Evolutionary conservation across 1,140 invertebrate species (phyloP), one percentile per base, ranked within the genome.

Genomic region (Odontomachus brunneus): DNA sequence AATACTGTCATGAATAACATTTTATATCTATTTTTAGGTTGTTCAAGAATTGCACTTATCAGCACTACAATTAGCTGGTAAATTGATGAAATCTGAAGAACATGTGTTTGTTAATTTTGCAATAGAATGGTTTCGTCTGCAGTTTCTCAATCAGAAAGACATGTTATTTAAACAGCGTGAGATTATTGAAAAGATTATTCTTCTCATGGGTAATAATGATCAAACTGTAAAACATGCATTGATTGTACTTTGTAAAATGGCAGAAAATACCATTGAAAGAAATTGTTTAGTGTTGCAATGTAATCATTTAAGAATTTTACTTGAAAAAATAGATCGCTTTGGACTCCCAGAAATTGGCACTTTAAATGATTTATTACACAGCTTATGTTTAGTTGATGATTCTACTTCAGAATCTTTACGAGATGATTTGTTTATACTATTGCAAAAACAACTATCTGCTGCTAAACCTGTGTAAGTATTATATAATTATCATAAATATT

Each of bases 381-480:
- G 95, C 92, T 53, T 96, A 90, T 94, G 95, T 90, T 29, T 91
- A 87, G 87, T 92, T 90, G 72, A 93, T 14, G 88, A 93, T 73
- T 82, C 92, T 2, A 92, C 92, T 19, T 92, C 94, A 60, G 90
- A 93, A 24, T 91, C 92, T 11, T 90, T 96, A n/a, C 93, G 95
- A 71, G 95, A 96, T 87, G 95, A 96, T 85, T 93, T 96, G 48
- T 94, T 94, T 83, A 96, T 96, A 92, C 74, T 96, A 2, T 90
- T 96, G 1, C 94, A 95, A 55, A 96, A 96, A 84, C 95, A 96
- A 85, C 90, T 96, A n/a, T 94, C 94, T 9, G 95, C 94, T 87
- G 91, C 93, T 9, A 94, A 94, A 59, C 89, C 91, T 24, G 66
- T 91, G 94, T 95, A 91, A 91, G 90, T 90, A 80, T 84, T 66